Percentiles rank a stretch among this genome's conserved stretches.
Conservation (phyloP, 1,140 invertebrate species). For the Pseudomyrmex flavicornis region DNA sequence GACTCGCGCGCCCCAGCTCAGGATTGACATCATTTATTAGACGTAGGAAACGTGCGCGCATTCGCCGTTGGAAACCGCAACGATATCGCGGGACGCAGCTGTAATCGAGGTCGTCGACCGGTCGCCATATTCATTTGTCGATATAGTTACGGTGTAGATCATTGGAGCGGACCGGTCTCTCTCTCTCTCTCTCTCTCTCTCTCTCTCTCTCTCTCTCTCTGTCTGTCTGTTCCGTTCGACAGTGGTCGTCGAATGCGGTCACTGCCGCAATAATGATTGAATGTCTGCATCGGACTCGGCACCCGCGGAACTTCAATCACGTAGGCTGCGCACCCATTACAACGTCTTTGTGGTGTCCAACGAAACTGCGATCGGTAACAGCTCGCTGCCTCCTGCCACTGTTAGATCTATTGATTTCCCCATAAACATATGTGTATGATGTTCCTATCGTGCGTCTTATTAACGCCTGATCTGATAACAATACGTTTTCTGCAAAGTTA, state of each 20-base stretch:
- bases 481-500: no score
- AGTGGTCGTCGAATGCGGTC: conserved; percentile 50
- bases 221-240: conserved; percentile 52
- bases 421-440: not conserved
- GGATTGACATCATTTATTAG: conserved; percentile 57
- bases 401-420: conserved; percentile 20
- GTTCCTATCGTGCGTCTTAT: conserved; percentile 15
- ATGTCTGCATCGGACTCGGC: conserved; percentile 6
- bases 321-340: conserved; percentile 37
- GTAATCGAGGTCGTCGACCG: conserved; percentile 66
- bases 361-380: conserved; percentile 16
- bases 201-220: conserved; percentile 60
- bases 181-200: conserved; percentile 67
- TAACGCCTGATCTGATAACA: not conserved
- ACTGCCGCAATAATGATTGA: conserved; percentile 29
- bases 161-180: conserved; percentile 37
- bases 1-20: conserved; percentile 16
- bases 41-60: conserved; percentile 36
- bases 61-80: conserved; percentile 52
- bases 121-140: conserved; percentile 55
- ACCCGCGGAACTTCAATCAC: conserved; percentile 37
- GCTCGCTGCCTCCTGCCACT: not conserved
- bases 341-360: conserved; percentile 43
- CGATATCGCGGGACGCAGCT: conserved; percentile 48
- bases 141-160: conserved; percentile 54